Conservation (phyloP, 2,888 invertebrate species). For the Cremastinae sp. region DNA sequence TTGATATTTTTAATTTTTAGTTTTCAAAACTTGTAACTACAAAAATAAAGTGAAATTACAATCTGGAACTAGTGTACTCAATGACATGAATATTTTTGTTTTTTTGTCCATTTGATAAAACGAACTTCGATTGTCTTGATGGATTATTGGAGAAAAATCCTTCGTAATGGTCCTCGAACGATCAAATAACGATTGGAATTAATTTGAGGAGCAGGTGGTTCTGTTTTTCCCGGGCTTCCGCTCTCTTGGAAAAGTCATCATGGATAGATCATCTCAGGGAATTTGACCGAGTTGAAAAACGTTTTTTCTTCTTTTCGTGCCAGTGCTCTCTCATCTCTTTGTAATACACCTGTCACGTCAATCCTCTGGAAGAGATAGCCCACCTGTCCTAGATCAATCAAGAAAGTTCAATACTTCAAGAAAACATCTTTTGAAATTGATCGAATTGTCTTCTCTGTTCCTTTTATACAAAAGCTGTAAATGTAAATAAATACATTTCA, state of each 20-base stretch:
- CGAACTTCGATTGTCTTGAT: too few relatives aligned
- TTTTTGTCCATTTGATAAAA: not conserved
- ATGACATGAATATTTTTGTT: too few relatives aligned
- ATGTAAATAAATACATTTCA: too few relatives aligned
- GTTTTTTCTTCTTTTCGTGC: slow-evolving; percentile 31
- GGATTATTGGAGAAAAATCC: not conserved
- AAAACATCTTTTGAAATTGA: not conserved
- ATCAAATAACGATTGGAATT: slow-evolving; percentile 10
- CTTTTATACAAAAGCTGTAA: too few relatives aligned
- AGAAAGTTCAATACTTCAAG: not conserved
- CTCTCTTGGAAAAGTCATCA: slow-evolving; percentile 43
- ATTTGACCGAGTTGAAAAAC: slow-evolving; percentile 43
- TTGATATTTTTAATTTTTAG: too few relatives aligned
- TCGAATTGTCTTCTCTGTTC: not conserved
- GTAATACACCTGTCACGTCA: slow-evolving; percentile 44
- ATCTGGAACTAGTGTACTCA: too few relatives aligned
- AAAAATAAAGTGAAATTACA: too few relatives aligned
- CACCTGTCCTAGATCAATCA: slow-evolving; percentile 32
- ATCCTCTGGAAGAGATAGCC: slow-evolving; percentile 10
- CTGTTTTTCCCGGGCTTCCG: slow-evolving; percentile 36
- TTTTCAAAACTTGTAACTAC: too few relatives aligned
- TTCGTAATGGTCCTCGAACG: slow-evolving; percentile 20
- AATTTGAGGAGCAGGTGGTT: slow-evolving; percentile 33
- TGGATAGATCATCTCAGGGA: slow-evolving; percentile 32
- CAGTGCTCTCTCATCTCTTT: slow-evolving; percentile 27